Percentiles rank a stretch among this genome's conserved stretches.
Evolutionary conservation across 1,140 invertebrate genomes (phyloP).

Genomic region (Drosophila albomicans): DNA sequence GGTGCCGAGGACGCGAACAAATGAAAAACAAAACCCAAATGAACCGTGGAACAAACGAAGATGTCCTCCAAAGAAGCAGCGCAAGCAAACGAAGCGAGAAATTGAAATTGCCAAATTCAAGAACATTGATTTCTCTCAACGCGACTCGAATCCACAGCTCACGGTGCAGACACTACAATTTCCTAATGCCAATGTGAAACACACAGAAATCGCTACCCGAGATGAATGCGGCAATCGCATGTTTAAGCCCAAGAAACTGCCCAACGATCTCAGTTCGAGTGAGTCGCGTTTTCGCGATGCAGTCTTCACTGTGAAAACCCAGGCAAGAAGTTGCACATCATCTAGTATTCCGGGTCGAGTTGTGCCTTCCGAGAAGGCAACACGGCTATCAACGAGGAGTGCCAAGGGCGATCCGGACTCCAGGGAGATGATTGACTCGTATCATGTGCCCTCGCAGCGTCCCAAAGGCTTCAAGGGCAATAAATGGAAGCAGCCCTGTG

Average conservation of each 20-base stretch:
- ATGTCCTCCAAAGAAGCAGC: slow-evolving; percentile 51
- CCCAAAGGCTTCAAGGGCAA: slow-evolving; percentile 43
- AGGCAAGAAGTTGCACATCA: slow-evolving; percentile 31
- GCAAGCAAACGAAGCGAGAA: slow-evolving; percentile 36
- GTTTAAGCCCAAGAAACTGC: slow-evolving; percentile 19
- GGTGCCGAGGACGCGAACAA: no score
- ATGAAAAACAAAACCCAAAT: not conserved
- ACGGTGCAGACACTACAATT: slow-evolving; percentile 68
- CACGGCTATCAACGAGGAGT: not conserved
- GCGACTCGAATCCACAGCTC: slow-evolving; percentile 49
- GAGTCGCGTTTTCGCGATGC: slow-evolving; percentile 61
- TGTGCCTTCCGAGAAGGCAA: not conserved
- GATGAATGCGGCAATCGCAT: slow-evolving; percentile 56
- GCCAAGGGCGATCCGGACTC: slow-evolving; percentile 22
- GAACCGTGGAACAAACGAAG: not conserved
- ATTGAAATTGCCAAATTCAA: slow-evolving; percentile 57
- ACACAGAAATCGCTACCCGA: slow-evolving; percentile 54
- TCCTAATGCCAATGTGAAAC: slow-evolving; percentile 60
- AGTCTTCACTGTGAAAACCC: slow-evolving; percentile 62
- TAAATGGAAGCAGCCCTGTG: slow-evolving; percentile 69
- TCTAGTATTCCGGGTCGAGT: not conserved
- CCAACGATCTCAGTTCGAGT: slow-evolving; percentile 54
- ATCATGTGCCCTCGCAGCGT: slow-evolving; percentile 49
- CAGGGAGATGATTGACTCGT: slow-evolving; percentile 61
- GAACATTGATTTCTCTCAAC: slow-evolving; percentile 62